Evolutionary conservation across 2,113 vertebrate species (phyloP), one percentile per base, ranked within the genome.

Genomic region (Mixornis gularis): DNA sequence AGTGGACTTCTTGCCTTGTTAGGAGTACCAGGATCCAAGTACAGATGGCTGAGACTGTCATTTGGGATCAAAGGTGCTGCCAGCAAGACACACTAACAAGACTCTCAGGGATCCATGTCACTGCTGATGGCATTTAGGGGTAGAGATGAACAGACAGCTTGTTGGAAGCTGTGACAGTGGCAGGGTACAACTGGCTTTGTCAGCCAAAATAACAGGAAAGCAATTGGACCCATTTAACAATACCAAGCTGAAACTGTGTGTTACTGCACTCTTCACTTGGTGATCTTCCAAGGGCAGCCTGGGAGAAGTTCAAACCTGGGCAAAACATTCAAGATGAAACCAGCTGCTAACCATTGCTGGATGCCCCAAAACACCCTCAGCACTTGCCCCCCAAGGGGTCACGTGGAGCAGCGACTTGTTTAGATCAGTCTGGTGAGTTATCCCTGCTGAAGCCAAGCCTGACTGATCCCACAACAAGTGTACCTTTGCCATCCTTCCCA

Each of bases 51-150:
- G 85, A 88, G 60, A 52, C 27, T 71, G 65, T 62, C 81, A 36
- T 62, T 87, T 43, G 68, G 82, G 92, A 87, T 85, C 63, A 85
- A 68, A 94, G 56, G 62, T 66, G 55, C 48, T 1, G 6, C 76
- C 82, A 95, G 71, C 51, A 87, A 90, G 76, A 93, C 48, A 40
- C 43, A 36, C 63, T 94, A 95, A 95, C 93, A 91, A 79, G 93
- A 85, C 90, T 91, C 93, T 80, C 55, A 78, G 93, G 95, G 68
- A 94, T 83, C 71, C 56, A 25, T 89, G 85, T 95, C 92, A 95
- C 21, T 69, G 51, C 34, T 41, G 71, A 83, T 94, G 87, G 59
- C 63, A 69, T 85, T 89, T 82, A 85, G 92, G 79, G 43, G 29
- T 77, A 89, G 34, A 87, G 60, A 84, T 68, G 72, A 90, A 40